Evolutionary conservation across 2,888 invertebrate species (phyloP).

Genomic region (Bellardia pandia): DNA sequence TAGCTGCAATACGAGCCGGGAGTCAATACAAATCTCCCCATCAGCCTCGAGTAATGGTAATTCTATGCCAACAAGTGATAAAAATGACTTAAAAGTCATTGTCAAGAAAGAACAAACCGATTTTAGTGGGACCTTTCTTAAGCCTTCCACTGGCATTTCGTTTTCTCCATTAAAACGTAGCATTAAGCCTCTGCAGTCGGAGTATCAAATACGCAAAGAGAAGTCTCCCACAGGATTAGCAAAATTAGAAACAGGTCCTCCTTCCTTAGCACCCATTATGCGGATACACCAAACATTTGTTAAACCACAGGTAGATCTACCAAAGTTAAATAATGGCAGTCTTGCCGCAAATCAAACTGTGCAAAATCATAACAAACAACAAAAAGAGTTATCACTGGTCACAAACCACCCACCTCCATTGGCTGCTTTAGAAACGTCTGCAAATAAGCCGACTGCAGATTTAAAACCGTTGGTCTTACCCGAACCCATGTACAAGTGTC

Average conservation of each 20-base stretch:
- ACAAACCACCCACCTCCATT: slow-evolving; percentile 64
- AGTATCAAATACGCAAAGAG: slow-evolving; percentile 69
- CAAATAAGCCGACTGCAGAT: slow-evolving; percentile 36
- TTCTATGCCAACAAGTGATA: slow-evolving; percentile 31
- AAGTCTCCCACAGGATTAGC: slow-evolving; percentile 49
- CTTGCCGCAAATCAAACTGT: not conserved
- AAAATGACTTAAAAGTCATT: slow-evolving; percentile 29
- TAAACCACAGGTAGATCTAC: slow-evolving; percentile 49
- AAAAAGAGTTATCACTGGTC: slow-evolving; percentile 16
- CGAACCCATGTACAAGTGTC: slow-evolving; percentile 80
- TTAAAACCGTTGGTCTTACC: slow-evolving; percentile 52
- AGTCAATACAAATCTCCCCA: slow-evolving; percentile 51
- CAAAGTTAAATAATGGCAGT: slow-evolving; percentile 54
- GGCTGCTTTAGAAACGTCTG: slow-evolving; percentile 51
- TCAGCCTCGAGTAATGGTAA: slow-evolving; percentile 39
- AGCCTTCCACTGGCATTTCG: slow-evolving; percentile 75
- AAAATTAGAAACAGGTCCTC: slow-evolving; percentile 61
- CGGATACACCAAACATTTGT: slow-evolving; percentile 56
- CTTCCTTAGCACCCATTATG: slow-evolving; percentile 62
- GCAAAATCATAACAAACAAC: slow-evolving; percentile 29
- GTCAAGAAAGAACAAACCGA: slow-evolving; percentile 75
- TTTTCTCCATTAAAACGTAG: slow-evolving; percentile 79
- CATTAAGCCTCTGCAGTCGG: slow-evolving; percentile 61
- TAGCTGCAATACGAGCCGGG: slow-evolving; percentile 30
- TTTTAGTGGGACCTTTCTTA: slow-evolving; percentile 80